Evolutionary conservation across 2,888 invertebrate species (phyloP), one percentile per base, ranked within the genome.

Genomic region (Geophilus truncorum): DNA sequence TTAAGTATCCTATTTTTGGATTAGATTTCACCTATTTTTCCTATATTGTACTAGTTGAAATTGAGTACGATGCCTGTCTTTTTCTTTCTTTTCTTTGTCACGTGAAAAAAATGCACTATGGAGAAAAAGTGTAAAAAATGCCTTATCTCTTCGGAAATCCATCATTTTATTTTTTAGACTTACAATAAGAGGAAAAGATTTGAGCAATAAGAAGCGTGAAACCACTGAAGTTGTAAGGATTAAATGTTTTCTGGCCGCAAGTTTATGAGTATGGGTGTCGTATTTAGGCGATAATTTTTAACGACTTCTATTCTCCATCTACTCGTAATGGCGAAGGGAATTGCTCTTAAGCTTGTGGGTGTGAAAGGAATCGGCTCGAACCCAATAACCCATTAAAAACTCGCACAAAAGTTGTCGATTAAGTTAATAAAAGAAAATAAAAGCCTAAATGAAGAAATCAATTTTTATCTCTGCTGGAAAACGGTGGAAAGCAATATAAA

Each of bases 241-340:
- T 70, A 70, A 70, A 70, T 70, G 70, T 28, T 70, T 25, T 70
- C 70, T 70, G 28, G 70, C 25, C n/a, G 12, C 70, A 70, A 70
- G 25, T 70, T 70, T 70, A 70, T 70, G 70, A 70, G 70, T 70
- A 12, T 25, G 6, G 25, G 15, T n/a, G 70, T 70, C 25, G 70
- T 70, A 70, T 70, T 51, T 70, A 70, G n/a, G 25, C 70, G 70
- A 70, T 70, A 70, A 70, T 70, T 5, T 51, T 70, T 70, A 70
- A 70, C 70, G 70, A 70, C 70, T 70, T 70, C 70, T 70, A 70
- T 70, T 70, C 70, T 70, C 70, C 6, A 70, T 70, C 70, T 15
- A 28, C 6, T 25, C 28, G 12, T 28, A 70, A 70, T 28, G 28
- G 12, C n/a, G 28, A 10, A 70, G 28, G 6, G 28, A 70, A 70